phyloP scores from a whole-genome alignment of 2,113 vertebrate species.

The Pomatostomus ruficeps region DNA sequence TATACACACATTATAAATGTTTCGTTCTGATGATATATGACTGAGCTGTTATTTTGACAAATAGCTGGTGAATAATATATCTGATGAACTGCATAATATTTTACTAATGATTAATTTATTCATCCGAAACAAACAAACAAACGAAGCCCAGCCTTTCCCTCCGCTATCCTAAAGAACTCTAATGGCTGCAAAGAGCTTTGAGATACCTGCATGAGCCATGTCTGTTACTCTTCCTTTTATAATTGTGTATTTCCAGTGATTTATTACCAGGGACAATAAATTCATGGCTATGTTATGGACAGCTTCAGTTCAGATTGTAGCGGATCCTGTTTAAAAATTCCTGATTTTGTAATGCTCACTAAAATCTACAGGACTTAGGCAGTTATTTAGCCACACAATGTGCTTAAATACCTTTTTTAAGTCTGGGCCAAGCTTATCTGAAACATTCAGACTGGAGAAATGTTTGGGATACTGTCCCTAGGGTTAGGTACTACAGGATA shows the following conservation, averaged over 20 bases:
- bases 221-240: neutral
- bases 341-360: neutral
- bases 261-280: neutral
- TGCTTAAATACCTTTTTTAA: neutral
- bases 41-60: conserved; percentile 49
- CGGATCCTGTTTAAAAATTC: neutral
- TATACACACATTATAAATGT: conserved; percentile 34
- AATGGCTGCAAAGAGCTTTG: neutral
- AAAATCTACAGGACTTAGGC: neutral
- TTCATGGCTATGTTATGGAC: neutral
- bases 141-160: conserved; percentile 19
- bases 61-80: conserved; percentile 58
- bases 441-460: neutral
- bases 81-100: conserved; percentile 59
- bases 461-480: neutral
- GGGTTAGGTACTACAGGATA: neutral
- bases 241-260: neutral
- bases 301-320: neutral
- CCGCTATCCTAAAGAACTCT: neutral
- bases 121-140: conserved; percentile 48
- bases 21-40: conserved; percentile 38
- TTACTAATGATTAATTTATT: conserved; percentile 64
- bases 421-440: neutral
- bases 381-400: neutral
- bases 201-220: neutral